phyloP scores from a whole-genome alignment of 2,888 invertebrate species.

The Parapristionchus giblindavisi region DNA sequence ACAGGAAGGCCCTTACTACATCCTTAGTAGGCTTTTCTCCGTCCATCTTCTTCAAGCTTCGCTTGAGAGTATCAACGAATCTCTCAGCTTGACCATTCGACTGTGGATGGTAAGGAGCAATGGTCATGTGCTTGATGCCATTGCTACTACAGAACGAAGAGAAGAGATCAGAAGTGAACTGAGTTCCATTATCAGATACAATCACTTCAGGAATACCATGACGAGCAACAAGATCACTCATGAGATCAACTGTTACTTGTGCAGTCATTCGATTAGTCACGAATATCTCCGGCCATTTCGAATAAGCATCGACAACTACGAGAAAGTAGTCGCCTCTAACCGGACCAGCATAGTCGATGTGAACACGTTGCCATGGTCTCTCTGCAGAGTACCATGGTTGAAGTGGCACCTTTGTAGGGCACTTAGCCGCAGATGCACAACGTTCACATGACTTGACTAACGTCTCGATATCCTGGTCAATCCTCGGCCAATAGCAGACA shows the following conservation, averaged over 20 bases:
- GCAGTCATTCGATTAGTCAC: constrained; percentile 1
- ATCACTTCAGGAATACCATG: constrained; percentile 22
- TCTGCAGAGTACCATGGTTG: constrained; percentile 63
- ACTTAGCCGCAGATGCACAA: constrained; percentile 48
- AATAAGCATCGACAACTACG: constrained; percentile 23
- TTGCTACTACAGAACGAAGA: constrained; percentile 49
- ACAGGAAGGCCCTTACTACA: constrained; percentile 39
- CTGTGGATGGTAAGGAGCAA: constrained; percentile 61
- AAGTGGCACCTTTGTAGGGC: constrained; percentile 51
- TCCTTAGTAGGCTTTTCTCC: no score
- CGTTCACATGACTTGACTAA: constrained; percentile 46
- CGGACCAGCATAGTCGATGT: constrained; percentile 25
- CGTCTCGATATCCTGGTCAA: constrained; percentile 50
- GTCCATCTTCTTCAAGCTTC: constrained; percentile 35
- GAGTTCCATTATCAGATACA: neutral
- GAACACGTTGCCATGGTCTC: constrained; percentile 69
- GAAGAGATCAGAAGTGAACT: constrained; percentile 7
- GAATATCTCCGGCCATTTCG: constrained; percentile 70
- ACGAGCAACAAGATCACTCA: constrained; percentile 1
- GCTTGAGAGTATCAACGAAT: constrained; percentile 56
- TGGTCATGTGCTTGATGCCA: constrained; percentile 51
- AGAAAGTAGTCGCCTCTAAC: constrained; percentile 17
- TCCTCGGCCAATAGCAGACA: no score
- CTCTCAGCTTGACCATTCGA: constrained; percentile 65
- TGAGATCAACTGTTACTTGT: neutral